Conservation (phyloP, 2,888 invertebrate species). For the Melangyna quadrimaculata region DNA sequence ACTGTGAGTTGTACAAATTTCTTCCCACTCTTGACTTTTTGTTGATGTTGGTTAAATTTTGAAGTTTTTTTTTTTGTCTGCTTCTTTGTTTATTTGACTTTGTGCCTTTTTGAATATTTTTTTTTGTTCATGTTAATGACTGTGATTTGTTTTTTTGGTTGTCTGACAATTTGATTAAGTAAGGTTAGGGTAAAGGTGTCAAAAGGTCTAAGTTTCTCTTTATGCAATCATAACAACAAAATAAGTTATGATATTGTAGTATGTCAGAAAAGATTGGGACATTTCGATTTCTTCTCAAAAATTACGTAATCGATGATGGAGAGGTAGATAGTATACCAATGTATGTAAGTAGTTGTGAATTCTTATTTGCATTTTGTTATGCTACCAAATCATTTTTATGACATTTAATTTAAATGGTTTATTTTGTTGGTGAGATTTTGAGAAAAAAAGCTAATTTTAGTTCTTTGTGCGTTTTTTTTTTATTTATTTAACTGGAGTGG, state of each 20-base stretch:
- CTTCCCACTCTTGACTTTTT: slow-evolving; percentile 6
- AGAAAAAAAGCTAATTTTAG: background rate
- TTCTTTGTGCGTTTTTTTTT: background rate
- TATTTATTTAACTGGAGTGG: too few relatives aligned
- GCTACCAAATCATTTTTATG: background rate
- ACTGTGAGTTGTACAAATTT: slow-evolving; percentile 42
- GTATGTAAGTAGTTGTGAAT: background rate
- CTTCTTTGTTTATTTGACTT: slow-evolving; percentile 24
- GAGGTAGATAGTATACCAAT: too few relatives aligned
- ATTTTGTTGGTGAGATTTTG: background rate
- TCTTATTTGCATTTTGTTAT: slow-evolving; percentile 26
- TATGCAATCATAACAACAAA: slow-evolving; percentile 43
- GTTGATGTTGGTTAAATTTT: background rate
- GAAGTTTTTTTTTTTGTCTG: slow-evolving; percentile 14
- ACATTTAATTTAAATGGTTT: background rate
- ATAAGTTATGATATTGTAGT: background rate
- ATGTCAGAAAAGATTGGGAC: slow-evolving; percentile 45
- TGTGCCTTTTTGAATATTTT: slow-evolving; percentile 12
- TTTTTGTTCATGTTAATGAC: slow-evolving; percentile 18
- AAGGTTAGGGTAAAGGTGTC: slow-evolving; percentile 63
- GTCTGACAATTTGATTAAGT: slow-evolving; percentile 54
- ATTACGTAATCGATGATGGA: slow-evolving; percentile 48
- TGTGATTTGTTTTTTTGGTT: background rate
- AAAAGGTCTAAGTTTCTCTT: slow-evolving; percentile 65
- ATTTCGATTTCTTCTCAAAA: slow-evolving; percentile 60